Percentiles rank a stretch among this genome's conserved stretches.
These are phyloP conservation scores for Ranitomeya variabilis DNA, from an alignment of 2,113 vertebrate species.

Conservation along the genomic window DNA sequence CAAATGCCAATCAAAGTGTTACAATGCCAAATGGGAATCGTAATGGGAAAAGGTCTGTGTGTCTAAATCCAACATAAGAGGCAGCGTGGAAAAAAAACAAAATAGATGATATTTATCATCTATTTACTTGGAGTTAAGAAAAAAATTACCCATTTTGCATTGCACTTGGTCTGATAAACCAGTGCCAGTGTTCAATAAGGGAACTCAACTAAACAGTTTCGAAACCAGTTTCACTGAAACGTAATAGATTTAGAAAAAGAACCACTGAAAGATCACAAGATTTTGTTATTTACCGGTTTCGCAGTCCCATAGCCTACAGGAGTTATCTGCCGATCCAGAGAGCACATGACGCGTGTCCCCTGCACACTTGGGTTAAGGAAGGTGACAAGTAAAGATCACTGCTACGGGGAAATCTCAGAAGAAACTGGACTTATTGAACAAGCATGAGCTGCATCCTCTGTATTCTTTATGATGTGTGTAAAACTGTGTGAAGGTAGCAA, in stretches of 20 bases:
- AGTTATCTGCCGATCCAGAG: constrained; percentile 95
- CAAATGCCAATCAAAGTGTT: too few relatives aligned
- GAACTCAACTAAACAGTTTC: too few relatives aligned
- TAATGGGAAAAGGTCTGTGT: too few relatives aligned
- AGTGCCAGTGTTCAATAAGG: not conserved
- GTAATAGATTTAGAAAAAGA: not conserved
- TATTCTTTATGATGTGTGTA: not conserved
- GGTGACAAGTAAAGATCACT: not conserved
- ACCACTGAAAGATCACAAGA: not conserved
- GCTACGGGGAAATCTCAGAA: not conserved
- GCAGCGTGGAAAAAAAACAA: too few relatives aligned
- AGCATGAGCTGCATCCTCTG: not conserved
- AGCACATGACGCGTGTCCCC: constrained; percentile 96
- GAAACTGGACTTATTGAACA: not conserved
- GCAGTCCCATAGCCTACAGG: constrained; percentile 96
- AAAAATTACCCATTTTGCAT: not conserved
- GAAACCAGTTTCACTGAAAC: not conserved
- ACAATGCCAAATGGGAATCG: too few relatives aligned
- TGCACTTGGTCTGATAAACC: not conserved
- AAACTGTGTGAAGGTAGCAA: not conserved
- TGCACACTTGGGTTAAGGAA: constrained; percentile 60
- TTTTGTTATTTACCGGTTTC: constrained; percentile 81
- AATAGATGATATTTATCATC: too few relatives aligned
- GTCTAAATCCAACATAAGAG: too few relatives aligned
- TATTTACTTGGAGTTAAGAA: too few relatives aligned